Conservation (phyloP, 1,140 invertebrate genomes). For the Solenopsis fugax region DNA sequence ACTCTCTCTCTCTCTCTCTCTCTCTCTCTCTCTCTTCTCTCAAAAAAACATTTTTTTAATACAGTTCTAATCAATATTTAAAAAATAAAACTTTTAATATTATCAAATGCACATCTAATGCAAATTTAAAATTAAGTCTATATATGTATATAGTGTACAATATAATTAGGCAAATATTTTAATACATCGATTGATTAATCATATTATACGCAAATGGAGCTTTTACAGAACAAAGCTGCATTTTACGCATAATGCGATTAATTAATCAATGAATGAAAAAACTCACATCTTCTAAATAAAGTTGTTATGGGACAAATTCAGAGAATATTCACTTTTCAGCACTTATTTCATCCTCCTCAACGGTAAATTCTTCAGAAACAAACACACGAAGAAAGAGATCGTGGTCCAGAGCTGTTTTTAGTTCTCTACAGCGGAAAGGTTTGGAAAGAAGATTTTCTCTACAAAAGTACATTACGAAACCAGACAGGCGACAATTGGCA, state of each 20-base stretch:
- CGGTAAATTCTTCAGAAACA: slow-evolving; percentile 65
- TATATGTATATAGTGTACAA: not conserved
- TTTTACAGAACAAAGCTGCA: too few species aligned
- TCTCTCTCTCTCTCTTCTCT: too few species aligned
- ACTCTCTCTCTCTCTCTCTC: too few species aligned
- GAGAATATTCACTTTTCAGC: slow-evolving; percentile 42
- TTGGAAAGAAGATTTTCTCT: slow-evolving; percentile 96
- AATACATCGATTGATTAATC: too few species aligned
- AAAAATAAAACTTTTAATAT: not conserved
- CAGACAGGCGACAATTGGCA: slow-evolving; percentile 95
- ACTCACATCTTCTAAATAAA: not conserved
- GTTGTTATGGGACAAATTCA: slow-evolving; percentile 13
- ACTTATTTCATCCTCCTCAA: slow-evolving; percentile 61
- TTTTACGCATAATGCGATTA: too few species aligned
- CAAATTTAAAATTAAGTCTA: not conserved
- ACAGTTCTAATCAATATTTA: not conserved
- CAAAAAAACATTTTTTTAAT: not conserved
- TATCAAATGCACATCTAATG: not conserved
- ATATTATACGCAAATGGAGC: too few species aligned
- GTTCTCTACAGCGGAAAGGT: slow-evolving; percentile 95
- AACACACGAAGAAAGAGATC: slow-evolving; percentile 92
- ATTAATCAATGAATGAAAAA: too few species aligned
- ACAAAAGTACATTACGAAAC: slow-evolving; percentile 98
- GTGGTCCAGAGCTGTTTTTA: slow-evolving; percentile 98
- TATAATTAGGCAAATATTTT: not conserved